These are phyloP conservation scores for Colletes gigas DNA, from an alignment of 1,140 invertebrate genomes.

Conservation along the genomic window DNA sequence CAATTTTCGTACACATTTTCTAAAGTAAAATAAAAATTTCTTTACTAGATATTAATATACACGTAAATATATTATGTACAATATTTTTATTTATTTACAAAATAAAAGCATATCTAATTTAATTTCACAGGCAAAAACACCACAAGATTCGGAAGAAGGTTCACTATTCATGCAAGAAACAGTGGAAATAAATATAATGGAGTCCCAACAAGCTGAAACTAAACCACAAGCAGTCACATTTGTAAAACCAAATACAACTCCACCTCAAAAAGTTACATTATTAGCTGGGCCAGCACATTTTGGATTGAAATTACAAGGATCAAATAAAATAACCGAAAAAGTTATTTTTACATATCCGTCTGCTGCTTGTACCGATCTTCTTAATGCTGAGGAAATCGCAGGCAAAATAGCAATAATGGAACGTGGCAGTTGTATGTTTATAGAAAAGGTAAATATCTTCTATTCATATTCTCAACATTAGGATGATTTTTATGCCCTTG, in stretches of 20 bases:
- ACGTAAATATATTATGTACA: not conserved
- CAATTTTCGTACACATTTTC: conserved; percentile 94
- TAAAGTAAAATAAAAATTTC: conserved; percentile 83
- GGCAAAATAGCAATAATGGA: conserved; percentile 92
- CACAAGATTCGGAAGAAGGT: conserved; percentile 94
- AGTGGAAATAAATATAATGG: conserved; percentile 92
- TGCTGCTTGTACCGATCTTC: conserved; percentile 86
- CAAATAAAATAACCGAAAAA: conserved; percentile 83
- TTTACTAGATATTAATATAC: conserved; percentile 17
- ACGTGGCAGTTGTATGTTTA: conserved; percentile 96
- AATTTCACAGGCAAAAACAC: conserved; percentile 87
- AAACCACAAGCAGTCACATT: conserved; percentile 83
- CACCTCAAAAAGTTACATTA: conserved; percentile 79
- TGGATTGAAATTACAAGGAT: conserved; percentile 87
- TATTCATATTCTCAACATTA: not conserved
- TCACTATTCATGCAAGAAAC: conserved; percentile 98
- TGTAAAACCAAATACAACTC: conserved; percentile 70
- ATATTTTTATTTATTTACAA: not conserved
- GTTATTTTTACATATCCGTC: conserved; percentile 86
- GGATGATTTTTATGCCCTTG: conserved; percentile 1
- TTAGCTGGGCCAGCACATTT: conserved; percentile 96
- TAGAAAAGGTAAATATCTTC: conserved; percentile 89
- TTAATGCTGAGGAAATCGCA: conserved; percentile 83
- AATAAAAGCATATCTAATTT: not conserved
- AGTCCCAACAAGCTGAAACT: conserved; percentile 84